Percentiles rank a stretch among this genome's conserved stretches.
These are phyloP conservation scores for Bellardia bayeri DNA, from an alignment of 2,888 invertebrate genomes.

Conservation along the genomic window DNA sequence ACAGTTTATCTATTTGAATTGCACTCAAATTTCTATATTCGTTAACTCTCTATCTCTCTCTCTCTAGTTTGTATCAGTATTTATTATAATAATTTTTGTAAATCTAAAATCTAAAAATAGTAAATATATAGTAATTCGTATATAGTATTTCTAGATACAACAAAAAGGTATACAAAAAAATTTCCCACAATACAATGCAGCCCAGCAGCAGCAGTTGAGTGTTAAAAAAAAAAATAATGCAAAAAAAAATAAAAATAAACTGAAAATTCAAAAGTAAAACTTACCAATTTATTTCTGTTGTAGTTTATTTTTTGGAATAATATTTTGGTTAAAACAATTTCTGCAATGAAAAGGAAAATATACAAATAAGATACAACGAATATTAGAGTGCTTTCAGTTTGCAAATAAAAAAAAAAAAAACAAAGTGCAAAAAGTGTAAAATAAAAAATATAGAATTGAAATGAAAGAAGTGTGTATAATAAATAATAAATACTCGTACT, in stretches of 20 bases:
- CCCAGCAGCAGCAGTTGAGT: not conserved
- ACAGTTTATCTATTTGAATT: not conserved
- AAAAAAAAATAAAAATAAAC: not conserved
- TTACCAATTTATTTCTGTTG: constrained; percentile 44
- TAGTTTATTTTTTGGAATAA: not conserved
- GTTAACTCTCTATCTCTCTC: not conserved
- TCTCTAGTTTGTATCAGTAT: not conserved
- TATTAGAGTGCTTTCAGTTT: not conserved
- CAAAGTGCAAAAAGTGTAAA: not conserved
- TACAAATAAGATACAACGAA: not conserved
- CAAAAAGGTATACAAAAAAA: constrained; percentile 1
- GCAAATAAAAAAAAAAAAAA: not conserved
- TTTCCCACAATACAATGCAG: no score
- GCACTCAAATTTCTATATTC: no score
- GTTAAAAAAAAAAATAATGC: constrained; percentile 34
- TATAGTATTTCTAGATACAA: not conserved
- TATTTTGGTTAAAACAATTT: not conserved
- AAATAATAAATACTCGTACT: constrained; percentile 36
- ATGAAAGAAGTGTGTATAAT: constrained; percentile 4
- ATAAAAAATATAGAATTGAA: not conserved
- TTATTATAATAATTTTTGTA: not conserved
- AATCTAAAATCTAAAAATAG: not conserved
- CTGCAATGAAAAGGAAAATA: constrained; percentile 42
- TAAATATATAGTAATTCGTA: not conserved
- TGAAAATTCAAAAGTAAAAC: constrained; percentile 1